These are phyloP conservation scores for Labroides dimidiatus DNA, from an alignment of 2,797 vertebrate genomes.

Conservation along the genomic window DNA sequence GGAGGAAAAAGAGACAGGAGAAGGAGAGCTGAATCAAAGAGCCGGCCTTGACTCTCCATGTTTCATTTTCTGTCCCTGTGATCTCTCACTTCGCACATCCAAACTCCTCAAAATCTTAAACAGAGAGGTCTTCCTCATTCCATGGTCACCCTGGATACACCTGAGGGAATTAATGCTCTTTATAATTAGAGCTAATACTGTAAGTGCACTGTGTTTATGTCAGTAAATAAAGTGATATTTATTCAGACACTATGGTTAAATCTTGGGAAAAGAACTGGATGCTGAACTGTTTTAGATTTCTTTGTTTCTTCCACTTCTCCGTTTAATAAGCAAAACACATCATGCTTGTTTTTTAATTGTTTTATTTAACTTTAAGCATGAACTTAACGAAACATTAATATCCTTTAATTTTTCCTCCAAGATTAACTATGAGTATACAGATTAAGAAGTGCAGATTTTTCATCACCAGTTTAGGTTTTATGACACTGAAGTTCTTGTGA, in stretches of 20 bases:
- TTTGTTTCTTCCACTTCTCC: no score
- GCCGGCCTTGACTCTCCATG: constrained; percentile 33
- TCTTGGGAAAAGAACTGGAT: no score
- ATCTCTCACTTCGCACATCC: constrained; percentile 36
- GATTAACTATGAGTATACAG: no score
- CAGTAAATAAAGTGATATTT: not conserved
- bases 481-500: no score
- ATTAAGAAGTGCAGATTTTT: no score
- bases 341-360: no score
- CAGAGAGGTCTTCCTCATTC: constrained; percentile 11
- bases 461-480: no score
- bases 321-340: no score
- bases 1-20: not conserved
- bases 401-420: no score
- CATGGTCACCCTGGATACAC: not conserved
- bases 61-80: constrained; percentile 58
- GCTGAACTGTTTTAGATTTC: no score
- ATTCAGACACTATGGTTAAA: not conserved
- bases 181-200: not conserved
- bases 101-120: constrained; percentile 26
- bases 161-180: constrained; percentile 5
- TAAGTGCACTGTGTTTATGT: not conserved
- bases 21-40: constrained; percentile 50
- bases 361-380: no score
- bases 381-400: no score